These are phyloP conservation scores for Triplophysa dalaica DNA, from an alignment of 2,113 vertebrate species.

Conservation along the genomic window DNA sequence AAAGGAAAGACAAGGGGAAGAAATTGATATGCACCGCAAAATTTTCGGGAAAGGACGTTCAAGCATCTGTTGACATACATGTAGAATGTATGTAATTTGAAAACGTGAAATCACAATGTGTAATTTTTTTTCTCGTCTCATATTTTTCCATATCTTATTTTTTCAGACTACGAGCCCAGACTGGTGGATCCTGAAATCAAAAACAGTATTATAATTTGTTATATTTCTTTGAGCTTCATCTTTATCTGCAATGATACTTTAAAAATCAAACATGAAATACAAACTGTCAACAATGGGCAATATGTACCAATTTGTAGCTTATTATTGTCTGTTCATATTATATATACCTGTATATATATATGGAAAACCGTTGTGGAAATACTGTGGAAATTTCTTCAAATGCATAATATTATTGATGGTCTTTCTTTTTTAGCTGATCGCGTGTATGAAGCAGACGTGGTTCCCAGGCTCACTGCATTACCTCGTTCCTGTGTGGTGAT, in stretches of 20 bases:
- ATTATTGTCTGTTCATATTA: too few relatives aligned
- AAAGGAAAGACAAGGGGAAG: constrained; percentile 56
- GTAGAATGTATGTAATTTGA: constrained; percentile 58
- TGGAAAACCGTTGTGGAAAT: too few relatives aligned
- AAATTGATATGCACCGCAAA: constrained; percentile 60
- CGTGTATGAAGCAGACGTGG: constrained; percentile 50
- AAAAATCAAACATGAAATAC: too few relatives aligned
- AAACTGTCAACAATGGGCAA: too few relatives aligned
- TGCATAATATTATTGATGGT: too few relatives aligned
- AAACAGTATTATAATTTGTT: constrained; percentile 16
- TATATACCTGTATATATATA: too few relatives aligned
- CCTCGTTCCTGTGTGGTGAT: constrained; percentile 66
- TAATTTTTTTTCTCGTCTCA: neutral
- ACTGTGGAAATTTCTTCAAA: too few relatives aligned
- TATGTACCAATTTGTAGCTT: too few relatives aligned
- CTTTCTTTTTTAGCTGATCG: constrained; percentile 27
- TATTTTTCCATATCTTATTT: neutral
- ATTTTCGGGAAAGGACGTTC: constrained; percentile 49
- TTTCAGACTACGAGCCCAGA: constrained; percentile 29
- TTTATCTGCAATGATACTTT: too few relatives aligned
- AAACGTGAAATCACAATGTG: neutral
- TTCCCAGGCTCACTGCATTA: constrained; percentile 58
- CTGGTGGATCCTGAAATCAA: constrained; percentile 41
- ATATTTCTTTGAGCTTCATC: too few relatives aligned
- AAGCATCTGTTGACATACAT: constrained; percentile 47